Percentiles rank a stretch among this genome's conserved stretches.
These are phyloP conservation scores for Melinaea marsaeus DNA, from an alignment of 2,888 invertebrate genomes.

Conservation along the genomic window DNA sequence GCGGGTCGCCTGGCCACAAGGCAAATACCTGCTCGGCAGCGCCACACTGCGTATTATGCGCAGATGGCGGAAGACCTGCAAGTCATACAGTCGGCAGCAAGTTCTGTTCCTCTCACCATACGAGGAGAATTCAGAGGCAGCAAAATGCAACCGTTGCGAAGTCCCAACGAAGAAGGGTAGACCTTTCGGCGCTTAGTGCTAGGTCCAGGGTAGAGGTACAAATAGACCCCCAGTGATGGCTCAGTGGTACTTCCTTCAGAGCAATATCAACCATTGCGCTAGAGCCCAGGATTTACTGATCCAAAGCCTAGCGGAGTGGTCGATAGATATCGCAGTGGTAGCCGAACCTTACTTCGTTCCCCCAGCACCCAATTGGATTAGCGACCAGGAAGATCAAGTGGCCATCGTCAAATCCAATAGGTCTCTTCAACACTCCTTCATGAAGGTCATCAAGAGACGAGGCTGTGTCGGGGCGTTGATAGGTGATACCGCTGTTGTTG, in stretches of 20 bases:
- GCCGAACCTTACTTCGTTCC: slow-evolving; percentile 21
- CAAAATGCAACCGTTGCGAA: not conserved
- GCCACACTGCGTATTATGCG: slow-evolving; percentile 23
- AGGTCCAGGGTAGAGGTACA: slow-evolving; percentile 8
- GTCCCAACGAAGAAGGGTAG: not conserved
- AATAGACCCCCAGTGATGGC: too few species aligned
- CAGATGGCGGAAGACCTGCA: too few species aligned
- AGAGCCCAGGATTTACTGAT: too few species aligned
- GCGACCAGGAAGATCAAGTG: slow-evolving; percentile 9
- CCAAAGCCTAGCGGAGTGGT: too few species aligned
- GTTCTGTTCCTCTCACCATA: slow-evolving; percentile 3
- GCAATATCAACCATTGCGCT: too few species aligned
- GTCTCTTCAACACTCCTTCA: not conserved
- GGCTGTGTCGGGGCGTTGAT: slow-evolving; percentile 24
- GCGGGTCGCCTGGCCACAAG: slow-evolving; percentile 28
- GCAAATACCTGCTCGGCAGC: slow-evolving; percentile 14
- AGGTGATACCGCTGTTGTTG: slow-evolving; percentile 16
- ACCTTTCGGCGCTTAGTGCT: not conserved
- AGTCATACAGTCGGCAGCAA: not conserved
- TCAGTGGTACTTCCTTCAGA: too few species aligned
- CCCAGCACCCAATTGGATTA: not conserved
- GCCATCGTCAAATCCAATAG: not conserved
- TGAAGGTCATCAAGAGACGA: slow-evolving; percentile 3
- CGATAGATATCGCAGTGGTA: not conserved
- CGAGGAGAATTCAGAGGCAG: not conserved